Evolutionary conservation across 1,140 invertebrate genomes (phyloP).

Genomic region (Melitaea cinxia): DNA sequence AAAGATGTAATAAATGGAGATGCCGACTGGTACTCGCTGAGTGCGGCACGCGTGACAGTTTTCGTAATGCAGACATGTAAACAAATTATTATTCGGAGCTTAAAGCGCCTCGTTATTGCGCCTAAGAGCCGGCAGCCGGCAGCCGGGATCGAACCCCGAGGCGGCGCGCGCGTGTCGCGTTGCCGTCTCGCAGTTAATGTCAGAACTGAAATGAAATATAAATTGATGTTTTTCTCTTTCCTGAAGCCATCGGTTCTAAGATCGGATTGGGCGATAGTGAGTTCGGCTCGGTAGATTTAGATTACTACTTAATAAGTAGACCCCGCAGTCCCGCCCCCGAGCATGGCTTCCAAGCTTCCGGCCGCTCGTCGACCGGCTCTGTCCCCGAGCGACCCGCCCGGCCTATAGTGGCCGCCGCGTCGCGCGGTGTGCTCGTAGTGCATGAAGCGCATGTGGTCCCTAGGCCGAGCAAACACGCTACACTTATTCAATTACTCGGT

Average conservation of each 20-base stretch:
- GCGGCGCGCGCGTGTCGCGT: neutral
- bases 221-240: slow-evolving; percentile 52
- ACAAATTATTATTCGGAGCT: neutral
- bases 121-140: neutral
- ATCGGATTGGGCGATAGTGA: slow-evolving; percentile 39
- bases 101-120: neutral
- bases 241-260: slow-evolving; percentile 73
- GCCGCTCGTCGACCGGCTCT: too few species aligned
- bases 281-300: slow-evolving; percentile 32
- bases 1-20: neutral
- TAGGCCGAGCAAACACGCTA: slow-evolving; percentile 9
- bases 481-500: slow-evolving; percentile 8
- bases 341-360: slow-evolving; percentile 45
- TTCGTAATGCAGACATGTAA: neutral
- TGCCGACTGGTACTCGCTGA: neutral
- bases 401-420: too few species aligned
- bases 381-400: too few species aligned
- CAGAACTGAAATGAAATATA: slow-evolving; percentile 19
- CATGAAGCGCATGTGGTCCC: slow-evolving; percentile 39
- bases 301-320: slow-evolving; percentile 36
- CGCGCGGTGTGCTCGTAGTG: slow-evolving; percentile 15
- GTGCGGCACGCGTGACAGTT: neutral
- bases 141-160: neutral
- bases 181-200: neutral
- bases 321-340: slow-evolving; percentile 25